Base-by-base conservation (phyloP, 23 tunicate genomes). In the Aplidium turbinatum region DNA sequence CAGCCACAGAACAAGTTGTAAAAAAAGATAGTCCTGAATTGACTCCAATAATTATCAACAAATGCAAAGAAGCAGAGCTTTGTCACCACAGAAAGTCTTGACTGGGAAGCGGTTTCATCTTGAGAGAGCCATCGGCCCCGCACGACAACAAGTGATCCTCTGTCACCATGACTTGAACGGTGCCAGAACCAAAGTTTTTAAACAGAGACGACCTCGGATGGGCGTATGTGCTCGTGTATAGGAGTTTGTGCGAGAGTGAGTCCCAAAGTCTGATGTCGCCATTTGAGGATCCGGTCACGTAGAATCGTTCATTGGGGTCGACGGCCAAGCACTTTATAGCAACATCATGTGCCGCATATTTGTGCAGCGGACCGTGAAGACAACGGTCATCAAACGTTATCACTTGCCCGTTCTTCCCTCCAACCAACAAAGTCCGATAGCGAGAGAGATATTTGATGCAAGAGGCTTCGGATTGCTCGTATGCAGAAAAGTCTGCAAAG, bases 41-140 rank as follows among this genome's bases (percentile, higher is more conserved):
- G n/a, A n/a, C n/a, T n/a, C n/a, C n/a, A n/a, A n/a, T n/a, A n/a
- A n/a, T n/a, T n/a, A n/a, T n/a, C n/a, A n/a, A n/a, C n/a, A n/a
- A n/a, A n/a, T n/a, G n/a, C n/a, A n/a, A n/a, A n/a, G n/a, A n/a
- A n/a, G n/a, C n/a, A n/a, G n/a, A n/a, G n/a, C n/a, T n/a, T n/a
- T n/a, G n/a, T n/a, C n/a, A n/a, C n/a, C n/a, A n/a, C n/a, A n/a
- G n/a, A n/a, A n/a, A n/a, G n/a, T n/a, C n/a, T n/a, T n/a, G n/a
- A n/a, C n/a, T n/a, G n/a, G 94, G 94, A 54, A 87, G 52, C 2
- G 63, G 24, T 33, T 85, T 80, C 79, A 91, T 79, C 54, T 91
- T 91, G 0, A 91, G 32, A 5, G 97, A 87, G 31, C 97, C 97
- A 47, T 91, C 97, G 2, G 97, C 97, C 0, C 97, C 97, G 48